These are phyloP conservation scores for Scolopax mira DNA, from an alignment of 2,113 vertebrate species.

Conservation along the genomic window DNA sequence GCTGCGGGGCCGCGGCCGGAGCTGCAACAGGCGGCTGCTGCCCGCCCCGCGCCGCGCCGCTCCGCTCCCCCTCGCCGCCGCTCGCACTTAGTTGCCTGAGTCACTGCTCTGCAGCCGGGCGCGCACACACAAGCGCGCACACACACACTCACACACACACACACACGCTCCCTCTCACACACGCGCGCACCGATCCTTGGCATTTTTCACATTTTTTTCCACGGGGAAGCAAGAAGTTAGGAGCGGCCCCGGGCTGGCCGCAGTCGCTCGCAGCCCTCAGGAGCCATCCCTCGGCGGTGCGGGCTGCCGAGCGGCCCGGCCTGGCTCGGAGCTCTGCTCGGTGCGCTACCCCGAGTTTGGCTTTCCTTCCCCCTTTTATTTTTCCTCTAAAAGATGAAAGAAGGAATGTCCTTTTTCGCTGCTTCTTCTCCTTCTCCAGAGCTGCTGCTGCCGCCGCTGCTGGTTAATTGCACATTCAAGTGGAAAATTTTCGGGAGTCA, in stretches of 20 bases:
- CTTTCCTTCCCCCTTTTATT: neutral
- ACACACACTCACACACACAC: neutral
- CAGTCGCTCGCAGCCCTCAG: neutral
- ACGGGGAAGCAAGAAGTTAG: conserved; percentile 73
- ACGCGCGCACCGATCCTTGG: conserved; percentile 71
- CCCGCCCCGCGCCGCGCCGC: neutral
- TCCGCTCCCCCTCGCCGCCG: neutral
- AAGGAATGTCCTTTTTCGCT: conserved; percentile 81
- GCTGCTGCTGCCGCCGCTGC: conserved; percentile 83
- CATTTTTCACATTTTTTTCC: conserved; percentile 86
- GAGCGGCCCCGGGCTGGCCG: conserved; percentile 61
- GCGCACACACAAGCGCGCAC: conserved; percentile 7
- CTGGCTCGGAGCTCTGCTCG: neutral
- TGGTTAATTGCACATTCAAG: conserved; percentile 86
- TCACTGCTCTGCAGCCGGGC: conserved; percentile 59
- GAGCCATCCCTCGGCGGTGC: neutral
- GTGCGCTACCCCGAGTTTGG: neutral
- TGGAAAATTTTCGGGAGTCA: conserved; percentile 90
- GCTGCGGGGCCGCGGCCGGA: conserved; percentile 55
- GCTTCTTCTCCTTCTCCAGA: conserved; percentile 84
- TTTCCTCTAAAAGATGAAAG: conserved; percentile 82
- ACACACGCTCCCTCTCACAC: neutral
- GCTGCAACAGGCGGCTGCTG: conserved; percentile 73
- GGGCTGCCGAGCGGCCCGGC: conserved; percentile 13
- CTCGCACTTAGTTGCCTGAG: conserved; percentile 59